phyloP scores from a whole-genome alignment of 2,888 invertebrate species.

The Monoplex corrugatus region DNA sequence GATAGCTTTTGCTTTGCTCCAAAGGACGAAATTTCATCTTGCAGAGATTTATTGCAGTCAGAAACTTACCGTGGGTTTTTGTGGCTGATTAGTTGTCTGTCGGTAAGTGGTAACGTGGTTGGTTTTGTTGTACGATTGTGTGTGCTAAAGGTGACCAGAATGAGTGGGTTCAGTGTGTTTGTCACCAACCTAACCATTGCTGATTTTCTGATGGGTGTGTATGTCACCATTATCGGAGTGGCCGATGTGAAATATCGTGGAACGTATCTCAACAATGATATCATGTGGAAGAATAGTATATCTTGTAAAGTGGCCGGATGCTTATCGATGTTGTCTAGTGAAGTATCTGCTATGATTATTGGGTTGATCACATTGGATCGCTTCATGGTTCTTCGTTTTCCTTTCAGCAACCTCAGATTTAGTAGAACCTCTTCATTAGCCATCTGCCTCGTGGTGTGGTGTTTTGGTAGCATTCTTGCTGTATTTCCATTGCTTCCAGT shows the following conservation, averaged over 20 bases:
- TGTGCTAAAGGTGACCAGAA: neutral
- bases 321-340: slow-evolving; percentile 71
- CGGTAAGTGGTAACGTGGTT: neutral
- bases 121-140: neutral
- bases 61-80: neutral
- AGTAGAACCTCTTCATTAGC: slow-evolving; percentile 63
- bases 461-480: slow-evolving; percentile 67
- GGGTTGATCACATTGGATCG: slow-evolving; percentile 86
- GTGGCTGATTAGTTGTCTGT: neutral
- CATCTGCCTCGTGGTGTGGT: slow-evolving; percentile 68
- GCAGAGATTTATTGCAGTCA: neutral
- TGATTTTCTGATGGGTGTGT: slow-evolving; percentile 20
- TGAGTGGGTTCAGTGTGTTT: neutral
- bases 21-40: slow-evolving; percentile 9
- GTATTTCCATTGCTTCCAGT: slow-evolving; percentile 72
- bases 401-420: slow-evolving; percentile 75
- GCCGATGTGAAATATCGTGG: neutral
- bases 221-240: neutral
- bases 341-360: slow-evolving; percentile 85
- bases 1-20: neutral
- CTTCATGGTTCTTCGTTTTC: slow-evolving; percentile 85
- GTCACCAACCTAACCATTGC: slow-evolving; percentile 9
- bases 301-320: slow-evolving; percentile 4
- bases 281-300: neutral
- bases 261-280: neutral